phyloP scores from a whole-genome alignment of 30 jellyfish, hydroid and myxozoan species.

The Morbakka virulenta region DNA sequence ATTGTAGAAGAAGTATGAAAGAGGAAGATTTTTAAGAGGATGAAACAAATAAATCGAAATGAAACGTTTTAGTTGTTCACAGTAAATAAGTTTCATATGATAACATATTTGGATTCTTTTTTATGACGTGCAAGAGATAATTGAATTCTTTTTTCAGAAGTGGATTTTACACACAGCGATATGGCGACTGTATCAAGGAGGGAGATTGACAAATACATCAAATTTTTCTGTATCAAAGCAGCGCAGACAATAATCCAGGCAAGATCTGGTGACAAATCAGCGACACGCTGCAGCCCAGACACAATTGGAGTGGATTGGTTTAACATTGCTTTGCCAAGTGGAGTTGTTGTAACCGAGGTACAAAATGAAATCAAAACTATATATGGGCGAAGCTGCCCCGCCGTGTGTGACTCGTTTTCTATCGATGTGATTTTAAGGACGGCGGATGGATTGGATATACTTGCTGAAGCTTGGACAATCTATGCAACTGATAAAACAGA shows the following conservation, averaged over 20 bases:
- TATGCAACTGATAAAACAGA: constrained; percentile 32
- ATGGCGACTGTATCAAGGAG: constrained; percentile 4
- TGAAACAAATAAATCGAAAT: no score
- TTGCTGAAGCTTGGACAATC: constrained; percentile 86
- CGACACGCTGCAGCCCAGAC: constrained; percentile 69
- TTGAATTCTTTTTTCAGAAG: no score
- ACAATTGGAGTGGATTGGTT: constrained; percentile 97
- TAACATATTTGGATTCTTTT: no score
- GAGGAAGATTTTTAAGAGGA: no score
- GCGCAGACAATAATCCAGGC: constrained; percentile 75
- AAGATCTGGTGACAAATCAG: constrained; percentile 73
- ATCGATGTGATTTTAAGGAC: constrained; percentile 62
- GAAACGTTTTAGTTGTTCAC: no score
- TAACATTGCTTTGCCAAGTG: constrained; percentile 76
- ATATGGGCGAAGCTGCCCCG: constrained; percentile 60
- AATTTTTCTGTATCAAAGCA: constrained; percentile 73
- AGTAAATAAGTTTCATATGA: no score
- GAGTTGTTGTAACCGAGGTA: constrained; percentile 33
- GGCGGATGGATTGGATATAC: constrained; percentile 74
- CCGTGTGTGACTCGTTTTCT: constrained; percentile 60
- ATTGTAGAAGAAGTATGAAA: no score
- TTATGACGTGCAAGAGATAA: no score
- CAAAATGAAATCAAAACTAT: constrained; percentile 58
- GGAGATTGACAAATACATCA: constrained; percentile 82
- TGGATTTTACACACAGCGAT: no score